Percentiles rank a stretch among this genome's conserved stretches.
Evolutionary conservation across 1,140 invertebrate genomes (phyloP).

Genomic region (Drosophila rhopaloa): DNA sequence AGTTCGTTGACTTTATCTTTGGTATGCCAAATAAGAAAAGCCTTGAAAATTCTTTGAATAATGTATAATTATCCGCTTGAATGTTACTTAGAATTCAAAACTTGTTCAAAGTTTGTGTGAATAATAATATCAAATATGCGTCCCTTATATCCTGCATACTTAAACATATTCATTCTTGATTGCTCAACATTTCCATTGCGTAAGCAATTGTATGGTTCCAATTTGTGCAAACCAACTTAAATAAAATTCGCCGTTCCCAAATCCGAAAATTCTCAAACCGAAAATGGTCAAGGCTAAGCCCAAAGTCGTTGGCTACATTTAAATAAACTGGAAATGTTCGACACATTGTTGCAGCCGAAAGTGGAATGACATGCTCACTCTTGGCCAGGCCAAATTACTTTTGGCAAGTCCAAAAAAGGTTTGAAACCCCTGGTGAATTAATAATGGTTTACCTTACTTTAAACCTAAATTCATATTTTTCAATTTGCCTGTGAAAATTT

Average conservation of each 20-base stretch:
- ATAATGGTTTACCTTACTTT: background rate
- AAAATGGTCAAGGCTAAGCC: constrained; percentile 50
- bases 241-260: constrained; percentile 7
- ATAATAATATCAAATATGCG: constrained; percentile 4
- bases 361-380: constrained; percentile 20
- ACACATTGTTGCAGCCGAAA: constrained; percentile 21
- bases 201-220: background rate
- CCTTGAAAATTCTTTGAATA: constrained; percentile 10
- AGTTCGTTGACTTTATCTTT: constrained; percentile 36
- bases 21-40: constrained; percentile 7
- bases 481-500: constrained; percentile 7
- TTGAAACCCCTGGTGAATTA: background rate
- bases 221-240: constrained; percentile 3
- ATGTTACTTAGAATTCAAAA: constrained; percentile 22
- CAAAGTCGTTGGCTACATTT: constrained; percentile 40
- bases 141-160: background rate
- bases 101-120: constrained; percentile 23
- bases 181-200: background rate
- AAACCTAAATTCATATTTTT: constrained; percentile 12
- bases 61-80: constrained; percentile 29
- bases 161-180: background rate
- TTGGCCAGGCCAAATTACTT: background rate
- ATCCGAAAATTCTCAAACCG: constrained; percentile 4
- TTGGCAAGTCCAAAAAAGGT: background rate
- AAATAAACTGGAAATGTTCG: constrained; percentile 46